Evolutionary conservation across 1,140 invertebrate genomes (phyloP).

Genomic region (Listronotus oregonensis): DNA sequence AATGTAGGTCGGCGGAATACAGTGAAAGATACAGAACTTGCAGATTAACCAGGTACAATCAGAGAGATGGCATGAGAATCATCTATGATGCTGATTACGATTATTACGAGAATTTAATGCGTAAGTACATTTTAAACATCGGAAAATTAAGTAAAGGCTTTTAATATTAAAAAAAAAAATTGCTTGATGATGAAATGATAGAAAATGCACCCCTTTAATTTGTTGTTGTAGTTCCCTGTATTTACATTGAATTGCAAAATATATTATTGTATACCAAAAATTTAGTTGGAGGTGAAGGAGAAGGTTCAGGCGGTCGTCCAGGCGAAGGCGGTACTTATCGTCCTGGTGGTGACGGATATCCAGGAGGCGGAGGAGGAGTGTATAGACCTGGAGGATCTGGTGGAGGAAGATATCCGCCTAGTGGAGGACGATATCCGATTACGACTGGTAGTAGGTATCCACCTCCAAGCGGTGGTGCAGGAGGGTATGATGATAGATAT

Average conservation of each 20-base stretch:
- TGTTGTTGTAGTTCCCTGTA: too few species aligned
- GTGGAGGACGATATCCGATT: slow-evolving; percentile 28
- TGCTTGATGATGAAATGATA: too few species aligned
- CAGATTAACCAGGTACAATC: slow-evolving; percentile 82
- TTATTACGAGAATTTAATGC: slow-evolving; percentile 90
- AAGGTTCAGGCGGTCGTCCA: slow-evolving; percentile 39
- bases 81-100: slow-evolving; percentile 89
- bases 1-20: slow-evolving; percentile 85
- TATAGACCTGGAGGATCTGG: slow-evolving; percentile 41
- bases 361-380: neutral
- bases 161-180: too few species aligned
- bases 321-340: slow-evolving; percentile 42
- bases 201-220: too few species aligned
- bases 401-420: slow-evolving; percentile 21
- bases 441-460: slow-evolving; percentile 56
- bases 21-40: slow-evolving; percentile 83
- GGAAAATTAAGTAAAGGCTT: too few species aligned
- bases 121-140: slow-evolving; percentile 66
- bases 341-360: slow-evolving; percentile 37
- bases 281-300: slow-evolving; percentile 46
- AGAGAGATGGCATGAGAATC: slow-evolving; percentile 84
- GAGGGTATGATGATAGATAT: slow-evolving; percentile 56
- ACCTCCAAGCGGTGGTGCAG: slow-evolving; percentile 29
- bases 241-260: too few species aligned
- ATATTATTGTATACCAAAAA: too few species aligned